These are phyloP conservation scores for Cirrhinus molitorella DNA, from an alignment of 2,797 vertebrate species.

Conservation along the genomic window DNA sequence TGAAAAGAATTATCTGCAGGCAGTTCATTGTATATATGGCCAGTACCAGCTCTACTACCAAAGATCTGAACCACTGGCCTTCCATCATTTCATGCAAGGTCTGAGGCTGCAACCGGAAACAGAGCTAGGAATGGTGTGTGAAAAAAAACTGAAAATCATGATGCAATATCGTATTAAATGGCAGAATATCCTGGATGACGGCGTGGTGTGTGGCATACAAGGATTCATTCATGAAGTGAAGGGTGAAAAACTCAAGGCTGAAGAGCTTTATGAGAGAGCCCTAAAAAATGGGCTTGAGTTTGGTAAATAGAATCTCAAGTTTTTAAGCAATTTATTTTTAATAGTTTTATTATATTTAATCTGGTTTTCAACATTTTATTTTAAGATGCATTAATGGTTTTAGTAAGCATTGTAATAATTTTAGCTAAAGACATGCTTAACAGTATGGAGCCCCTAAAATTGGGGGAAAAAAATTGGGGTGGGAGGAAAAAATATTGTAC, in stretches of 20 bases:
- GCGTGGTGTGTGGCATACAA: constrained; percentile 67
- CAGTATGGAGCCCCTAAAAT: too few species aligned
- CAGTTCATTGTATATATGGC: constrained; percentile 63
- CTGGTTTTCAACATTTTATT: too few species aligned
- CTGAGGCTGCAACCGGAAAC: constrained; percentile 64
- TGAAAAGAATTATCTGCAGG: constrained; percentile 54
- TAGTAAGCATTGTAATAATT: too few species aligned
- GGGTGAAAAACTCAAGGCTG: constrained; percentile 68
- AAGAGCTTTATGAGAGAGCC: constrained; percentile 71
- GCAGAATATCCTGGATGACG: constrained; percentile 37
- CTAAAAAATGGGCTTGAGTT: constrained; percentile 45
- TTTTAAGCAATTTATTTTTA: too few species aligned
- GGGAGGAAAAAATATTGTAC: too few species aligned
- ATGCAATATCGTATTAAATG: constrained; percentile 56
- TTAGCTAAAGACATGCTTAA: too few species aligned
- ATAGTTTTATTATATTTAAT: too few species aligned
- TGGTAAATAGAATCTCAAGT: background rate
- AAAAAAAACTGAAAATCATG: constrained; percentile 55
- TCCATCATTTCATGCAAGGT: constrained; percentile 70
- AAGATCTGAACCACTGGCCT: constrained; percentile 68
- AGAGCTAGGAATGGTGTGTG: background rate
- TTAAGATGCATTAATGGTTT: too few species aligned
- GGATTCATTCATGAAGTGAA: constrained; percentile 69
- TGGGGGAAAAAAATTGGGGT: too few species aligned
- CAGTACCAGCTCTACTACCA: constrained; percentile 62